Conservation (phyloP, 2,113 vertebrate genomes). For the Lonchura striata region DNA sequence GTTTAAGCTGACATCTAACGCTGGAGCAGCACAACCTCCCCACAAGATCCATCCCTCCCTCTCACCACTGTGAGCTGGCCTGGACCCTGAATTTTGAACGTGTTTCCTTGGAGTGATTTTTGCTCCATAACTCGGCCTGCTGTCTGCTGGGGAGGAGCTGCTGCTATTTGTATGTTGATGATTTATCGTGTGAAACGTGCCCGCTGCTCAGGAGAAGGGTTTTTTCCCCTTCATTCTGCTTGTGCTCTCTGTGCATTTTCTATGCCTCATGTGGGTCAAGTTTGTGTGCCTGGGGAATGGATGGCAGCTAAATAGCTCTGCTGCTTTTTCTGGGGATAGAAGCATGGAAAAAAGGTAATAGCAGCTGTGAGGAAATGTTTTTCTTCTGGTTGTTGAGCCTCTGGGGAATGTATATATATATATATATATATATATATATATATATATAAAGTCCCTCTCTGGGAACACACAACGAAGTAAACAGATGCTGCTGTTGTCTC, state of each 20-base stretch:
- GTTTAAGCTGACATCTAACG: neutral
- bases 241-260: neutral
- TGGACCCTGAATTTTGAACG: neutral
- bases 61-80: neutral
- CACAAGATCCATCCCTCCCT: neutral
- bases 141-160: neutral
- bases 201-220: conserved; percentile 53
- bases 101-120: neutral
- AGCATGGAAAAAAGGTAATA: neutral
- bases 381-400: neutral
- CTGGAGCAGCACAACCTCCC: neutral
- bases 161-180: neutral
- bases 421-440: neutral
- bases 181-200: conserved; percentile 71
- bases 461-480: neutral
- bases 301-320: neutral
- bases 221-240: neutral
- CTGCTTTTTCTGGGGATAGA: neutral
- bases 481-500: neutral
- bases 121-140: neutral
- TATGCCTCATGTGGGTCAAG: neutral
- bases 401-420: neutral
- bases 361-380: neutral
- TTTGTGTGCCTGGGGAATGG: neutral
- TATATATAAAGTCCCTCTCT: neutral